Evolutionary conservation across 2,888 invertebrate genomes (phyloP), one percentile per base, ranked within the genome.

Genomic region (Mythimna vitellina): DNA sequence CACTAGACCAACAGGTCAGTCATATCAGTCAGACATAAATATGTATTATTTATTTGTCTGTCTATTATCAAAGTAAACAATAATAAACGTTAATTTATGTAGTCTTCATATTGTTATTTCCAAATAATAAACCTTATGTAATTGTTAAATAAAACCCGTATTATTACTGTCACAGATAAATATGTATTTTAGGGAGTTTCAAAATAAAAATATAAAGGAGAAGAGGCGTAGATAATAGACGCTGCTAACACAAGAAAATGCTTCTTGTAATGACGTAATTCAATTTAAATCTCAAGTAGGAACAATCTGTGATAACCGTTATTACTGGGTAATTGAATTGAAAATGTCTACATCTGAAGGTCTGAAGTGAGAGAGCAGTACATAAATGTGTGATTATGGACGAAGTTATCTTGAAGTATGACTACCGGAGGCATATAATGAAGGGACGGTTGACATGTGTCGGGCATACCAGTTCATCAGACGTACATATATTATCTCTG

Each of bases 251-350:
- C 22, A 54, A 66, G 62, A 71, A 66, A 51, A 72, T 78, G 67
- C 51, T 49, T 53, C 35, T 56, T 65, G 77, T 32, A 73, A 69
- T 38, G 49, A 51, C 60, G 49, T 64, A 70, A 75, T 68, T 70
- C 56, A 66, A 68, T 81, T 81, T 51, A 65, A 76, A 83, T 72
- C 73, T 68, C 25, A 67, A 78, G 61, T 70, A 64, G 42, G 62
- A 56, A 68, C 69, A 62, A 73, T 72, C 70, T 70, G 67, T 57
- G 68, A 76, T 64, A 42, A 46, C 32, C 65, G 68, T 80, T 78
- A 78, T 66, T 68, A 63, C 38, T 67, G 54, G 61, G 61, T 76
- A 81, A 84, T 83, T 81, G 58, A 64, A 78, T 76, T 73, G 63
- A 64, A 70, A 73, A 76, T 61, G 49, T 62, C 53, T 63, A 56